A percentile compares a stretch with the other conserved stretches of the same genome.
These are phyloP conservation scores for Laticauda laticaudata DNA, from an alignment of 2,113 vertebrate species.

Conservation along the genomic window DNA sequence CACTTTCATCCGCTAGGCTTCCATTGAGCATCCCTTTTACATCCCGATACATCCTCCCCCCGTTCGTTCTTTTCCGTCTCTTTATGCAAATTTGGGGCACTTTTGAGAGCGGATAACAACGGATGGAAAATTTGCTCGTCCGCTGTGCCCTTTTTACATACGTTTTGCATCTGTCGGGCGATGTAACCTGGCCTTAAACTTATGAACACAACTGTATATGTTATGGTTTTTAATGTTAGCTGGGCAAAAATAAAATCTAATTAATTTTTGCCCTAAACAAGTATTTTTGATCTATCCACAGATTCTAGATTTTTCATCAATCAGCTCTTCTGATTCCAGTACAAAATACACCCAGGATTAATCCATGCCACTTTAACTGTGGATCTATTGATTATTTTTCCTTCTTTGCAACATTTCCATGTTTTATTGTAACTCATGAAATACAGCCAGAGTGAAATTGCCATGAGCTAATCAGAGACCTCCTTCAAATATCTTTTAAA, in stretches of 20 bases:
- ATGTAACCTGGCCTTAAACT: too few relatives aligned
- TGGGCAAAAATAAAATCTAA: not conserved
- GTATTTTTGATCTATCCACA: not conserved
- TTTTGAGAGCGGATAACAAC: too few relatives aligned
- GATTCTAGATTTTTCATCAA: not conserved
- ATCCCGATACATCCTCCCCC: too few relatives aligned
- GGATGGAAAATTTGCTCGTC: too few relatives aligned
- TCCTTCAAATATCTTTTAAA: not conserved
- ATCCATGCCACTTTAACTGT: not conserved
- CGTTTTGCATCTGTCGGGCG: too few relatives aligned
- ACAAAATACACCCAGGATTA: not conserved
- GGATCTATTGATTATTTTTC: not conserved
- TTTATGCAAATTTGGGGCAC: too few relatives aligned
- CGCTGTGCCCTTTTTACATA: too few relatives aligned
- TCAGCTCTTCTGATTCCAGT: not conserved
- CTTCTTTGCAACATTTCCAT: not conserved
- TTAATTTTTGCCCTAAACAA: not conserved
- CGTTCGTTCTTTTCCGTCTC: too few relatives aligned
- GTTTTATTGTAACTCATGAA: not conserved
- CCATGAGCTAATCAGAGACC: not conserved
- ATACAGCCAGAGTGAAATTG: not conserved
- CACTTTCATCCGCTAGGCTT: too few relatives aligned
- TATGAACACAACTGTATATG: too few relatives aligned
- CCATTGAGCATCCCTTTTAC: too few relatives aligned
- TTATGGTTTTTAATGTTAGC: not conserved